phyloP scores from a whole-genome alignment of 2,888 invertebrate species.

The Pseudococcus jackbeardsleyi region DNA sequence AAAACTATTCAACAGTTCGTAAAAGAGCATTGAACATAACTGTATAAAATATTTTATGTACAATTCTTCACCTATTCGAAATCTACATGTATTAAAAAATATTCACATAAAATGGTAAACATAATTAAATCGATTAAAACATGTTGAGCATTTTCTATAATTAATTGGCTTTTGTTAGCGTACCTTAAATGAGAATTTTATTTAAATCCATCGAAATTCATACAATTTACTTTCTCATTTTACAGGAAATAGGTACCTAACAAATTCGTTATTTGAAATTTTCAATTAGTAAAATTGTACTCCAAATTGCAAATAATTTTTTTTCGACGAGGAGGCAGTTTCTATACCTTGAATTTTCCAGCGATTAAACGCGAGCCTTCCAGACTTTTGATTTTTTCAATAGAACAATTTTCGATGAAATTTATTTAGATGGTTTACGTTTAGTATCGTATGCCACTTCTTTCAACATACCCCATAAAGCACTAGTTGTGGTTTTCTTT shows the following conservation, averaged over 20 bases:
- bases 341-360: background rate
- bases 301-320: background rate
- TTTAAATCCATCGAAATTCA: background rate
- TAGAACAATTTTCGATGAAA: background rate
- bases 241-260: background rate
- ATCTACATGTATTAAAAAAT: slow-evolving; percentile 42
- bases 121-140: slow-evolving; percentile 36
- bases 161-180: slow-evolving; percentile 49
- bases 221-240: background rate
- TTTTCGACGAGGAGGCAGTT: background rate
- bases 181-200: slow-evolving; percentile 20
- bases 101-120: slow-evolving; percentile 60
- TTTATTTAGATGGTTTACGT: slow-evolving; percentile 45
- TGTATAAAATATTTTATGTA: slow-evolving; percentile 55
- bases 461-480: slow-evolving; percentile 58
- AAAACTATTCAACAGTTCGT: slow-evolving; percentile 28
- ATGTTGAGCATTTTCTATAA: slow-evolving; percentile 51
- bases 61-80: slow-evolving; percentile 35
- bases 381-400: background rate
- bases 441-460: slow-evolving; percentile 58
- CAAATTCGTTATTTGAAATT: too few relatives aligned
- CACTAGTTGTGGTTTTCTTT: slow-evolving; percentile 20
- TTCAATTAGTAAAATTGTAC: too few relatives aligned
- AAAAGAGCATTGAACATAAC: slow-evolving; percentile 38
- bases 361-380: background rate